phyloP scores from a whole-genome alignment of 2,797 vertebrate genomes.

The Cryptoprocta ferox region DNA sequence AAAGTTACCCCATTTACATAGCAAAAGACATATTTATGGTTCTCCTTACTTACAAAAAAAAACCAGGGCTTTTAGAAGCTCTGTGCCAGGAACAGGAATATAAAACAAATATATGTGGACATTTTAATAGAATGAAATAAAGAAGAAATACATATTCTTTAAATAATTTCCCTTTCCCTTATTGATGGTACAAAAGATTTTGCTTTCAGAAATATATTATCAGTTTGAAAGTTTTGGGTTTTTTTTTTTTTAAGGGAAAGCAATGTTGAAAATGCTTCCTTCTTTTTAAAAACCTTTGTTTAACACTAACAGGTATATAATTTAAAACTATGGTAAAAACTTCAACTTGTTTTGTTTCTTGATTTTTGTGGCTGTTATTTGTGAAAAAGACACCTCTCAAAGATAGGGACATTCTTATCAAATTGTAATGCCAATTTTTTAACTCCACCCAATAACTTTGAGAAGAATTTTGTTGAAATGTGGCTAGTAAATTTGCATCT shows the following conservation, averaged over 20 bases:
- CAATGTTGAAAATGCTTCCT: background rate
- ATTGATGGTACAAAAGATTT: background rate
- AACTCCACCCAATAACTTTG: background rate
- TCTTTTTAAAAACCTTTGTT: background rate
- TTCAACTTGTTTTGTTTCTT: background rate
- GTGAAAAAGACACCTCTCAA: background rate
- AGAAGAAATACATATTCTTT: background rate
- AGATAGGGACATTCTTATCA: background rate
- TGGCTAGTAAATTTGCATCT: background rate
- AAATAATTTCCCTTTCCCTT: slow-evolving; percentile 30
- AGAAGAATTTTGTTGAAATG: background rate
- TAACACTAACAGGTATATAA: background rate
- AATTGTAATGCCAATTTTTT: background rate
- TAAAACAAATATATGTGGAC: background rate
- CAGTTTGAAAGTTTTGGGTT: background rate
- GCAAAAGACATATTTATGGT: background rate
- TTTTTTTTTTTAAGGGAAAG: background rate
- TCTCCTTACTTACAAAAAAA: background rate
- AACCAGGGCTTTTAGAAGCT: background rate
- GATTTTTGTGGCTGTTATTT: background rate
- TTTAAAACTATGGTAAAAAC: background rate
- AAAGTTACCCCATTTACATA: background rate
- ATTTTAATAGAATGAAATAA: slow-evolving; percentile 4
- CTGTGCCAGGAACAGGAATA: background rate
- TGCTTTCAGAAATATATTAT: background rate